Conservation (phyloP, 2,888 invertebrate genomes). For the Conistra vaccinii region DNA sequence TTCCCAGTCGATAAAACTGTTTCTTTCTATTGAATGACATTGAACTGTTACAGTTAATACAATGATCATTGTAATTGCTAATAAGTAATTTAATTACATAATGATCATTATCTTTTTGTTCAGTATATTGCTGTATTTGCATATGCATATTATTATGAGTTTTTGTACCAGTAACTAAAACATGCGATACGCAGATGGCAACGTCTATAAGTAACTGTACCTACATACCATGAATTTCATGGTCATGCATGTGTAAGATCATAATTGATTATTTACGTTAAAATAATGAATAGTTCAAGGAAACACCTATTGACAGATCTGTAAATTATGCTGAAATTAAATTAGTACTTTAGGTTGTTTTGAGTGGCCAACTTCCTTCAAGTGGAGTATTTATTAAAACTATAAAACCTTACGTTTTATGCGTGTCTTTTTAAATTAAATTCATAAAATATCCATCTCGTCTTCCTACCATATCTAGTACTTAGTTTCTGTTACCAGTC, state of each 20-base stretch:
- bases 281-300: conserved; percentile 17
- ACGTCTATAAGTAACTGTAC: neutral
- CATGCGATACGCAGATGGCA: conserved; percentile 55
- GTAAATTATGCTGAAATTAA: conserved; percentile 6
- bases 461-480: neutral
- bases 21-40: conserved; percentile 56
- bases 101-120: conserved; percentile 47
- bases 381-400: neutral
- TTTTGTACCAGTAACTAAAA: conserved; percentile 28
- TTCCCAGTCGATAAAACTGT: conserved; percentile 69
- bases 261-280: conserved; percentile 25
- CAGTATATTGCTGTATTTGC: conserved; percentile 19
- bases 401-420: neutral
- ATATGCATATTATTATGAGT: conserved; percentile 27
- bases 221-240: conserved; percentile 7
- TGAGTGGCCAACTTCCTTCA: neutral
- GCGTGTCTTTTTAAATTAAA: neutral
- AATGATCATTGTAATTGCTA: conserved; percentile 52
- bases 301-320: neutral
- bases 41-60: conserved; percentile 52
- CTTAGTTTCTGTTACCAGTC: neutral
- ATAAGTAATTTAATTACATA: conserved; percentile 48
- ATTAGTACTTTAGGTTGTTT: neutral
- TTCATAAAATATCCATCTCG: neutral
- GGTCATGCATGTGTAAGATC: conserved; percentile 17